phyloP scores from a whole-genome alignment of 2,113 vertebrate species.

The Micronycteris hirsuta region DNA sequence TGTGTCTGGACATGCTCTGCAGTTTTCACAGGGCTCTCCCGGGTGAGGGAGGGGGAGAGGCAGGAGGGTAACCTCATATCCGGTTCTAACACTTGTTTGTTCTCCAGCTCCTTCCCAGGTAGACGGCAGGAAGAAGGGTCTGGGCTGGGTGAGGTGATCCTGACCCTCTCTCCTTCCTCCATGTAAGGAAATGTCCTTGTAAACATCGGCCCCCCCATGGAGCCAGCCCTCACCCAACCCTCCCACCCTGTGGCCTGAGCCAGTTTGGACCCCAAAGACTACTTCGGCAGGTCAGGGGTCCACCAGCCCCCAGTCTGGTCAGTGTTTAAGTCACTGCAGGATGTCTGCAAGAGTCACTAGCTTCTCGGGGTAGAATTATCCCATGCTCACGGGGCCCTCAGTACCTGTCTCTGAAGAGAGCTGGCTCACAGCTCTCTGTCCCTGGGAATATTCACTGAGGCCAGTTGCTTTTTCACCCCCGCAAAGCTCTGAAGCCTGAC shows the following conservation, averaged over 20 bases:
- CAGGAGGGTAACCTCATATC: background rate
- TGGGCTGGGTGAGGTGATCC: background rate
- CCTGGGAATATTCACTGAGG: background rate
- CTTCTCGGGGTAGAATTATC: constrained; percentile 49
- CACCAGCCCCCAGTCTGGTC: background rate
- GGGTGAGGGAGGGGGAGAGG: background rate
- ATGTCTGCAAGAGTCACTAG: constrained; percentile 46
- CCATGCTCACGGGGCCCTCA: background rate
- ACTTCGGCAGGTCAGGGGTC: background rate
- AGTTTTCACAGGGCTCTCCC: background rate
- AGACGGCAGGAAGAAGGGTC: background rate
- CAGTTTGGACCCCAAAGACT: background rate
- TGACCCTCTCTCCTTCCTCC: background rate
- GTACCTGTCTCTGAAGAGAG: constrained; percentile 25
- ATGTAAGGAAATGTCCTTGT: background rate
- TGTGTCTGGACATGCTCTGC: background rate
- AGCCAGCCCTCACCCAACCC: background rate
- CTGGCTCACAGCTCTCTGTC: background rate
- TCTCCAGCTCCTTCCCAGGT: background rate
- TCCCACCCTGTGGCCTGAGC: background rate
- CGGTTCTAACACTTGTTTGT: background rate
- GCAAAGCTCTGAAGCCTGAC: background rate
- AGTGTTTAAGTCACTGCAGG: constrained; percentile 29
- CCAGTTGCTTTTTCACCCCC: background rate
- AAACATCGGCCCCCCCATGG: background rate